Conservation (phyloP, 2,888 invertebrate genomes). For the Polydrusus tereticollis region DNA sequence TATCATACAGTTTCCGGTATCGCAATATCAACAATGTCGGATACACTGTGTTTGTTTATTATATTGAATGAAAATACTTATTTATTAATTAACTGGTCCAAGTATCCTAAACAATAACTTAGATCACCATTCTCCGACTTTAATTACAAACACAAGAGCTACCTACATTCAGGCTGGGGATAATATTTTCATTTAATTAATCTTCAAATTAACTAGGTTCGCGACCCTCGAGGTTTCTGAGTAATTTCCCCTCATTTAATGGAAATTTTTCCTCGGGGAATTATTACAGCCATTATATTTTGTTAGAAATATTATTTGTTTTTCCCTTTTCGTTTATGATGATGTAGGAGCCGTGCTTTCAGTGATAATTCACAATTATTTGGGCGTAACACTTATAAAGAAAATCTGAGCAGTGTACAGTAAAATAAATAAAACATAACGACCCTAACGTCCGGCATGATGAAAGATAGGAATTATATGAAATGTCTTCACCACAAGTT, state of each 20-base stretch:
- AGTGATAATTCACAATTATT: neutral
- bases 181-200: slow-evolving; percentile 40
- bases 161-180: neutral
- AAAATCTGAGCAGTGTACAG: too few relatives aligned
- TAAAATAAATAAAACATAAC: neutral
- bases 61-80: neutral
- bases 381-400: neutral
- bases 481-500: too few relatives aligned
- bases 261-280: slow-evolving; percentile 32
- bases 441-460: too few relatives aligned
- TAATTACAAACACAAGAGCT: slow-evolving; percentile 6
- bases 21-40: too few relatives aligned
- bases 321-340: slow-evolving; percentile 7
- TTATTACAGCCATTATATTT: slow-evolving; percentile 33
- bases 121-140: neutral
- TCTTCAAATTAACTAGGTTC: slow-evolving; percentile 22
- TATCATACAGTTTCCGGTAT: too few relatives aligned
- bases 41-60: too few relatives aligned
- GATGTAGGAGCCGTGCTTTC: neutral
- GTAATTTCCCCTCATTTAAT: slow-evolving; percentile 32
- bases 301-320: slow-evolving; percentile 20
- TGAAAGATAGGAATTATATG: too few relatives aligned
- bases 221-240: slow-evolving; percentile 15
- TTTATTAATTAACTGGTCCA: neutral
- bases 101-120: neutral